Evolutionary conservation across 2,888 invertebrate species (phyloP), one percentile per base, ranked within the genome.

Genomic region (Penaeus monodon): DNA sequence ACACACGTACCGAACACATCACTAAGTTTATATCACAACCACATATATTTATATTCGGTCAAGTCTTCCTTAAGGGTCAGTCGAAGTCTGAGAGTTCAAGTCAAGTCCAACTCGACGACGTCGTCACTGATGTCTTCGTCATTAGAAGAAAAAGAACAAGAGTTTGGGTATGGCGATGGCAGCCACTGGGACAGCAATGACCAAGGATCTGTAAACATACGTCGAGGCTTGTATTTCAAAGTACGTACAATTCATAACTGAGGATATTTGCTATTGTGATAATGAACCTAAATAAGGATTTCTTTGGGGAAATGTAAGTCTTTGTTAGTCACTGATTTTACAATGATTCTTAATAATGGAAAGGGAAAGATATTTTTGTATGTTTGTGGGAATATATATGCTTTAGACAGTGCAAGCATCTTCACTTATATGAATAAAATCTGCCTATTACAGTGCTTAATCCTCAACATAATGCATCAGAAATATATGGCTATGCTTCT

Each of bases 141-240:
- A 85, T 73, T 80, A 73, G 80, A 85, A 65, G 85, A 85, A 73
- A 85, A 81, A 81, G 63, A 80, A 80, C 57, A 85, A 63, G 57
- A 85, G 74, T 29, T 74, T 85, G 70, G 85, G 85, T 73, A 85
- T 80, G 27, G 80, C 85, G 33, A 80, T 63, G 33, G 74, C 85
- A 85, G 74, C 80, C 63, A 85, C 85, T 70, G 85, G 85, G n/a
- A 85, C 66, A 64, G 80, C 85, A 14, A 85, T 80, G 64, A 80
- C 85, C 80, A 80, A 44, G 29, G 85, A 85, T 27, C 85, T 85
- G 85, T 29, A 81, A n/a, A 80, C 20, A 70, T 33, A 70, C 14
- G 44, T 29, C 6, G 12, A 70, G 14, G n/a, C 4, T 70, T 57
- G 57, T 57, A 57, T 57, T 57, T 57, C 14, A 70, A 22, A 1